Evolutionary conservation across 2,888 invertebrate species (phyloP), one percentile per base, ranked within the genome.

Genomic region (Girardia tigrina): DNA sequence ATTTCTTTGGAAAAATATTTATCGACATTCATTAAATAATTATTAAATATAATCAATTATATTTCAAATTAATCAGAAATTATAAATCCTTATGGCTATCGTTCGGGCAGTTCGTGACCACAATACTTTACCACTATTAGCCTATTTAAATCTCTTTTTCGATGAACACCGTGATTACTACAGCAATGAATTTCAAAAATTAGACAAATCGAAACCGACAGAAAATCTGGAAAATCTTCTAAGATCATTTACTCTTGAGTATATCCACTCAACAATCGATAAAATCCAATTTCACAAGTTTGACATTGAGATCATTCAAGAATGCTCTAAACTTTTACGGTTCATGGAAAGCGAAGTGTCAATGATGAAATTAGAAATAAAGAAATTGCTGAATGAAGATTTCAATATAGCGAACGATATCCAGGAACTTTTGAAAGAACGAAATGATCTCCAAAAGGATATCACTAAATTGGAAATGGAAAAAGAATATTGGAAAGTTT

Each of bases 401-500:
- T 20, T 23, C 4, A 56, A 4, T 12, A 56, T 8, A 20, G 56
- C n/a, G 2, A 56, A 56, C n/a, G 56, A 56, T 4, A 56, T 56
- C 23, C n/a, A 12, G 4, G n/a, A 6, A 16, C 23, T 56, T n/a
- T 4, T 20, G n/a, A 56, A 56, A 56, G 56, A 56, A 56, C 4
- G n/a, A 56, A 56, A 56, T 6, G 23, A 12, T 20, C 4, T 56
- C n/a, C n/a, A 20, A 6, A 56, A 56, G 23, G 56, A 56, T 20
- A 56, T 56, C 56, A 56, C n/a, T n/a, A 56, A 56, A 12, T 20
- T 56, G 56, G 56, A 56, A 56, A 20, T 56, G n/a, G 56, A 56
- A 56, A 56, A 56, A n/a, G 56, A 56, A 56, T 56, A 56, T n/a
- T 56, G 56, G 56, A 56, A 56, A 8, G 56, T 56, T 56, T 4